Conservation (phyloP, 2,113 vertebrate species). For the Engraulis encrasicolus region DNA sequence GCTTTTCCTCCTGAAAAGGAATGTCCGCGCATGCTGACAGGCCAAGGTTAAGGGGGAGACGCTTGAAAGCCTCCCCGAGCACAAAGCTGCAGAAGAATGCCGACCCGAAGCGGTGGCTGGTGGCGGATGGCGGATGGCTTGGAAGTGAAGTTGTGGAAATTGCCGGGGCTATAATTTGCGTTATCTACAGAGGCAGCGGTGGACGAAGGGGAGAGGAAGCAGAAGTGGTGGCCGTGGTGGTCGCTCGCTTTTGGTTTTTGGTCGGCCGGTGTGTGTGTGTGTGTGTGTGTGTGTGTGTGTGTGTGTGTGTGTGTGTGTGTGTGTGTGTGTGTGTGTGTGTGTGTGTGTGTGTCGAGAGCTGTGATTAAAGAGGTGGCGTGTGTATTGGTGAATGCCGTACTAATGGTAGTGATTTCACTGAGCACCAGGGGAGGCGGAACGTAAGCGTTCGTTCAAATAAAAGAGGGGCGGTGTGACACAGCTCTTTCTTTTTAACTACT, state of each 20-base stretch:
- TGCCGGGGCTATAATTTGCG: slow-evolving; percentile 19
- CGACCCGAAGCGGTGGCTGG: neutral
- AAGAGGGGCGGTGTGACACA: slow-evolving; percentile 55
- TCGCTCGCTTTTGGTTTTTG: too few species aligned
- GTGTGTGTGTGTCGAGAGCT: too few species aligned
- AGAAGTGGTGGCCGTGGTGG: slow-evolving; percentile 39
- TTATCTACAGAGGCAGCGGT: neutral
- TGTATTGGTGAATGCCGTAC: slow-evolving; percentile 10
- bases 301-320: too few species aligned
- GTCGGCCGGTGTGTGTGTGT: slow-evolving; percentile 37
- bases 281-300: too few species aligned
- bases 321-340: too few species aligned
- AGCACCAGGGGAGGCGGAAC: slow-evolving; percentile 42
- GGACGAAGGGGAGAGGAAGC: neutral
- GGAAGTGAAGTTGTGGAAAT: slow-evolving; percentile 19
- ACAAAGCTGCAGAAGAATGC: slow-evolving; percentile 22
- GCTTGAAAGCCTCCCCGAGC: slow-evolving; percentile 9
- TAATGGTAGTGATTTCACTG: slow-evolving; percentile 47
- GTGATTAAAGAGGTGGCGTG: slow-evolving; percentile 47
- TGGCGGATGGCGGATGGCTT: too few species aligned
- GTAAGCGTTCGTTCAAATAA: neutral
- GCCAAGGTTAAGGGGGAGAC: slow-evolving; percentile 34
- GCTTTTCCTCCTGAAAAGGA: slow-evolving; percentile 36
- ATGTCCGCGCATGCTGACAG: slow-evolving; percentile 24
- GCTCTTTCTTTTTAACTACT: slow-evolving; percentile 46